phyloP scores from a whole-genome alignment of 1,140 invertebrate species.

The Drosophila kanapiae region DNA sequence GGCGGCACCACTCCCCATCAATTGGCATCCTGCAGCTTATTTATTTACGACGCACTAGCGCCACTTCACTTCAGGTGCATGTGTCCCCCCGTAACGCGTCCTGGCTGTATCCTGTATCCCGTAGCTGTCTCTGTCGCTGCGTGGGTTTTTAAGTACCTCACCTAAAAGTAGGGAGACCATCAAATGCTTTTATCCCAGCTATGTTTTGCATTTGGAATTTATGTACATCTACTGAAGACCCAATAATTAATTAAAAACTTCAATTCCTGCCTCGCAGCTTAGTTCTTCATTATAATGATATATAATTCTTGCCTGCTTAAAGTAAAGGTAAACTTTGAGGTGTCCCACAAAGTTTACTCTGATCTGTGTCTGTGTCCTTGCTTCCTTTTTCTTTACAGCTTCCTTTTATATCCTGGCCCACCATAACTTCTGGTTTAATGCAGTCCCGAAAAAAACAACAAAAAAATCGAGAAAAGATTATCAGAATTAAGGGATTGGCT shows the following conservation, averaged over 20 bases:
- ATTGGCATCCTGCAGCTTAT: conserved; percentile 56
- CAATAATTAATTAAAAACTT: not conserved
- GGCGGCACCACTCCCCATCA: conserved; percentile 42
- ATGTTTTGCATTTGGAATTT: not conserved
- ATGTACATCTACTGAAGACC: not conserved
- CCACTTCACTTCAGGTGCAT: conserved; percentile 25
- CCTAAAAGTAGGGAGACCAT: not conserved
- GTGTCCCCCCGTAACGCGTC: conserved; percentile 17
- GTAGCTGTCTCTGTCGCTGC: not conserved
- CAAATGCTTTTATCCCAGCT: not conserved
- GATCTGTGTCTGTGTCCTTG: too few species aligned
- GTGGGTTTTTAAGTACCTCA: not conserved
- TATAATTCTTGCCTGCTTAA: not conserved
- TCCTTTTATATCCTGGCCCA: conserved; percentile 13
- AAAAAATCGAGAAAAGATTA: conserved; percentile 54
- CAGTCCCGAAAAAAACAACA: conserved; percentile 17
- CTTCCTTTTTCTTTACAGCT: not conserved
- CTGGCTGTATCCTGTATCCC: not conserved
- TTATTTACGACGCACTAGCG: conserved; percentile 55
- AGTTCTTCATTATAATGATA: not conserved
- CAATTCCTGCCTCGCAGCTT: not conserved
- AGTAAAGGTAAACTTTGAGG: not conserved
- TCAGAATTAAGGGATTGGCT: conserved; percentile 3
- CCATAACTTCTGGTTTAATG: conserved; percentile 48
- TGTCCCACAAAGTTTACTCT: too few species aligned